Percentiles rank a stretch among this genome's conserved stretches.
Conservation (phyloP, 2,888 invertebrate genomes). For the Phymatocera aterrima region DNA sequence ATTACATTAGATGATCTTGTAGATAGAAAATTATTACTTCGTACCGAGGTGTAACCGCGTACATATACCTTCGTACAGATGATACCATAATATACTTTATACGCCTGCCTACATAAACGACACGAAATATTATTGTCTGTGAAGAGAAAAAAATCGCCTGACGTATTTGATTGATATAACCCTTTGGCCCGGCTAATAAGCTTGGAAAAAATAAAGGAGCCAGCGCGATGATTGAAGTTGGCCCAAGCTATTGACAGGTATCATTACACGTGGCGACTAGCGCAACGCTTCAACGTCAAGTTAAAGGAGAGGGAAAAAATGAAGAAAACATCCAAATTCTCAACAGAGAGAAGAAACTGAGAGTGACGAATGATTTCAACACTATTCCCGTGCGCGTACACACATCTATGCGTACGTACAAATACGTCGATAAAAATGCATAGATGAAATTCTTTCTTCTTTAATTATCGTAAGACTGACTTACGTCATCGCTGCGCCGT, state of each 20-base stretch:
- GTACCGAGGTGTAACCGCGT: too few relatives aligned
- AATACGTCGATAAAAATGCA: background rate
- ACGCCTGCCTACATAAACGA: background rate
- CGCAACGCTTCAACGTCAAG: background rate
- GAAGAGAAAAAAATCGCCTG: background rate
- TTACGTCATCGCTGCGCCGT: background rate
- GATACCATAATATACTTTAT: too few relatives aligned
- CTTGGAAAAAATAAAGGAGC: conserved; percentile 58
- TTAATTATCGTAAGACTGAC: background rate
- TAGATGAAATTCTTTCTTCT: background rate
- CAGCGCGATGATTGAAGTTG: conserved; percentile 8
- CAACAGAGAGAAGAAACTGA: conserved; percentile 10
- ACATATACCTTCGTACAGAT: too few relatives aligned
- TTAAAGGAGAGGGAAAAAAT: background rate
- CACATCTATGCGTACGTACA: background rate
- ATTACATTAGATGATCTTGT: too few relatives aligned
- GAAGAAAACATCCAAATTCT: background rate
- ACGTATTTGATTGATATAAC: conserved; percentile 64
- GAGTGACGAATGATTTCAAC: conserved; percentile 42
- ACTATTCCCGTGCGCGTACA: background rate
- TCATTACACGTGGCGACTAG: conserved; percentile 27
- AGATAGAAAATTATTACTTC: too few relatives aligned
- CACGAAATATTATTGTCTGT: background rate
- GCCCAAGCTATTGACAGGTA: conserved; percentile 39
- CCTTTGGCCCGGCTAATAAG: conserved; percentile 62